Base-by-base conservation (phyloP, 2,113 vertebrate genomes). In the Mirounga angustirostris region DNA sequence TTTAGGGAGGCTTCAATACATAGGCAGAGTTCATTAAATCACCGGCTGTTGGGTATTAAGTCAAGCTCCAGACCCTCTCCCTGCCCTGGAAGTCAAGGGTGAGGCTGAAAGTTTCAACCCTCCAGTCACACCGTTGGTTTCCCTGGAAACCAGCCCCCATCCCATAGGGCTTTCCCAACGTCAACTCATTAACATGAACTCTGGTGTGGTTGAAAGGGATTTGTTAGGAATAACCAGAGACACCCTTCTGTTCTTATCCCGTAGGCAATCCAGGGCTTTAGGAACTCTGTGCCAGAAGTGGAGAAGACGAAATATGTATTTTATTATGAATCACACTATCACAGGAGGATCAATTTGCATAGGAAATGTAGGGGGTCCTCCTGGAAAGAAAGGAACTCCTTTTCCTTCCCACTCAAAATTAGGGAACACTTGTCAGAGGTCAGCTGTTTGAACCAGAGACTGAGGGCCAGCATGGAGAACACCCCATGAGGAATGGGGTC, bases 1-100 rank as follows among this genome's bases (percentile, higher is more conserved):
- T 59, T 22, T 46, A 1, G 2, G 58, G 40, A 61, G 56, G 13
- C 56, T 24, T 18, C 40, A 7, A 16, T 11, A 78, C 40, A 1
- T 0, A 12, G 59, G 56, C 1, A 0, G 18, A 11, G 15, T 8
- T 4, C 12, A 46, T 11, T 11, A 76, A 7, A 21, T 74, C 71
- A 76, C 6, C 4, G 56, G 40, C 71, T 9, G 2, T 43, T 4
- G 40, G 40, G 4, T 33, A 33, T 14, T 7, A 22, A 26, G 16
- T 10, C 56, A 33, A 61, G 19, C 40, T n/a, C 69, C 87, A 18
- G 71, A 5, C 28, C 5, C 13, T n/a, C 40, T 4, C 21, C 19
- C 56, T 61, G 19, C 40, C 30, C 13, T 9, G 3, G 3, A 50
- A 28, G 19, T 61, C 43, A 24, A 36, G 71, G 40, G 13, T 61